phyloP scores from a whole-genome alignment of 2,113 vertebrate species.

The Python bivittatus region DNA sequence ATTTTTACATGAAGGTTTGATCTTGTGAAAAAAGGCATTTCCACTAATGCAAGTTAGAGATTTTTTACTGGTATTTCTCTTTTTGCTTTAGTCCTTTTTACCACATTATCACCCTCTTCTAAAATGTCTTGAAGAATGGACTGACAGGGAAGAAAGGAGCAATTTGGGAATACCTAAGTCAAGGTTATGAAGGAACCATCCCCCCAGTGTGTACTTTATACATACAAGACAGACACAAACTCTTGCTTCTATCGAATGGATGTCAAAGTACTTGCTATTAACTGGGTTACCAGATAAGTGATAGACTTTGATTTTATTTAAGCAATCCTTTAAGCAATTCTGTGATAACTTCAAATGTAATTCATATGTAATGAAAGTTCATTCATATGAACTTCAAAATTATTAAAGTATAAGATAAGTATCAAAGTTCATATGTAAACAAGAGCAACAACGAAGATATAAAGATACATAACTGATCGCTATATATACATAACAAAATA shows the following conservation, averaged over 20 bases:
- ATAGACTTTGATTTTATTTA: not conserved
- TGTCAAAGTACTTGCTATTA: not conserved
- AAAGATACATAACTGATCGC: not conserved
- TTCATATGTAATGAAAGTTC: no score
- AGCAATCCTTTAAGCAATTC: not conserved
- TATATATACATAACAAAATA: slow-evolving; percentile 13
- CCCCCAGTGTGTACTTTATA: no score
- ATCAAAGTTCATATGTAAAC: not conserved
- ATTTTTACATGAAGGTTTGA: not conserved
- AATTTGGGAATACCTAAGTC: no score
- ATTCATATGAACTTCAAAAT: no score
- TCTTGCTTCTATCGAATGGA: not conserved
- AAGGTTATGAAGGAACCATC: no score
- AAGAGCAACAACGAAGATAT: not conserved
- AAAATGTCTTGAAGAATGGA: not conserved
- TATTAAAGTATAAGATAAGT: no score
- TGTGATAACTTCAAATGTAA: not conserved
- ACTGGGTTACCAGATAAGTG: not conserved
- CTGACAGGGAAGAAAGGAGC: no score
- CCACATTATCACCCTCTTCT: not conserved
- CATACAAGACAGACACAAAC: no score
- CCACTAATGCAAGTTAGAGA: not conserved
- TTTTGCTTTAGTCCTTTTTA: not conserved
- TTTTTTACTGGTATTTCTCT: not conserved
- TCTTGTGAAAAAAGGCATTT: not conserved